A percentile compares a stretch with the other conserved stretches of the same genome.
These are phyloP conservation scores for Carollia perspicillata DNA, from an alignment of 2,113 vertebrate species.

Conservation along the genomic window DNA sequence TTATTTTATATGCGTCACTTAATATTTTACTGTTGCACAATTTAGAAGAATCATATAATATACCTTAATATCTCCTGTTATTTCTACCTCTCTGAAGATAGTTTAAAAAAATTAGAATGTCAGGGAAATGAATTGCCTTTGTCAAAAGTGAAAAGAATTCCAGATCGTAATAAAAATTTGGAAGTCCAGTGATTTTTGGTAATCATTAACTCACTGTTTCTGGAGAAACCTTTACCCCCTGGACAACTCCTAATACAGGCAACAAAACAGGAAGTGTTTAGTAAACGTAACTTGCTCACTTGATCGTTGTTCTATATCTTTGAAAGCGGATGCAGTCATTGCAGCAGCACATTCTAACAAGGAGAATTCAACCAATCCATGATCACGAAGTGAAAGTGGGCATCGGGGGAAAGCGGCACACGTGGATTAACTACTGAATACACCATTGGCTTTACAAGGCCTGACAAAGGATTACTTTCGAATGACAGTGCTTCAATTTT, in stretches of 20 bases:
- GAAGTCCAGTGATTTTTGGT: slow-evolving; percentile 2
- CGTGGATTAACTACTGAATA: slow-evolving; percentile 45
- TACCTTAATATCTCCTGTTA: neutral
- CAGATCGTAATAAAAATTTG: neutral
- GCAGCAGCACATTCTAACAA: slow-evolving; percentile 41
- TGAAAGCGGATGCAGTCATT: slow-evolving; percentile 36
- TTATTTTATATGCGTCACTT: neutral
- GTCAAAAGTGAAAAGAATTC: slow-evolving; percentile 45
- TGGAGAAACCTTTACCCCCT: neutral
- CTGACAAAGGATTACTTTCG: slow-evolving; percentile 39
- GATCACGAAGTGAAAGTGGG: slow-evolving; percentile 51
- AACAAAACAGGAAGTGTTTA: slow-evolving; percentile 40
- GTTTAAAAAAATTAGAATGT: neutral
- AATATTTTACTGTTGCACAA: neutral
- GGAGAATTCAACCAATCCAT: neutral
- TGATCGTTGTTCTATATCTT: slow-evolving; percentile 26
- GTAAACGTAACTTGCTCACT: slow-evolving; percentile 38
- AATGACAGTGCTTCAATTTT: slow-evolving; percentile 51
- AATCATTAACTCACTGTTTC: neutral
- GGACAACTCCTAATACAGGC: neutral
- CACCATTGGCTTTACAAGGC: slow-evolving; percentile 9
- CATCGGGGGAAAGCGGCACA: neutral
- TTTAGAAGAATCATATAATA: neutral
- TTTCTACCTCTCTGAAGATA: neutral
- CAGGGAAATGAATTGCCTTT: neutral